These are phyloP conservation scores for Characodon lateralis DNA, from an alignment of 2,797 vertebrate species.

Conservation along the genomic window DNA sequence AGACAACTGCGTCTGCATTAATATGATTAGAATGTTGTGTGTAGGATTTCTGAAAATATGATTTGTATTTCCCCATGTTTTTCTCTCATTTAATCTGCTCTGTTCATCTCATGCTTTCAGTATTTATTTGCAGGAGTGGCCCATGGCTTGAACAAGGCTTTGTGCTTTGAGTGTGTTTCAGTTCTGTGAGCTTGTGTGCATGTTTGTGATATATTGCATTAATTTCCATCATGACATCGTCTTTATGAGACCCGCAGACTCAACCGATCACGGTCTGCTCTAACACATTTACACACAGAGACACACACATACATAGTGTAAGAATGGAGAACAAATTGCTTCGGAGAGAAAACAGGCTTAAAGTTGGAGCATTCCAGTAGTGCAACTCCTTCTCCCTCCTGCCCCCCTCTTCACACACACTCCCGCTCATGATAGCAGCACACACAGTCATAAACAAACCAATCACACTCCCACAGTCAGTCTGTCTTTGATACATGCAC, in stretches of 20 bases:
- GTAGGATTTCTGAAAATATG: conserved; percentile 33
- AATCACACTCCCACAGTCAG: conserved; percentile 9
- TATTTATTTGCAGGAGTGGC: conserved; percentile 68
- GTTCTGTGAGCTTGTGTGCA: conserved; percentile 34
- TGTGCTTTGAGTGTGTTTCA: conserved; percentile 24
- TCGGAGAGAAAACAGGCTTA: conserved; percentile 57
- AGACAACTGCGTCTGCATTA: conserved; percentile 30
- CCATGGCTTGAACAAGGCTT: conserved; percentile 34
- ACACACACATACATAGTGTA: conserved; percentile 19
- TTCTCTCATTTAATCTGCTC: conserved; percentile 25
- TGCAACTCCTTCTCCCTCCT: conserved; percentile 6
- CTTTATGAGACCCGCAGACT: conserved; percentile 77
- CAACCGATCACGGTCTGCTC: conserved; percentile 68
- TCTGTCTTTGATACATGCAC: conserved; percentile 6
- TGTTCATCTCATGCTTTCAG: conserved; percentile 43
- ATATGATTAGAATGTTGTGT: conserved; percentile 38
- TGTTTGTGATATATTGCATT: conserved; percentile 84
- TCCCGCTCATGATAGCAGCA: conserved; percentile 9
- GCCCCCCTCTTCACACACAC: background rate
- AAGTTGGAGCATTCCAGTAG: conserved; percentile 52
- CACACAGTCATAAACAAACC: conserved; percentile 22
- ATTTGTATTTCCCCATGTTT: conserved; percentile 33
- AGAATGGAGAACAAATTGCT: conserved; percentile 77
- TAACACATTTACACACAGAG: conserved; percentile 40
- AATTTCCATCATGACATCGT: conserved; percentile 84